Percentiles rank a stretch among this genome's conserved stretches.
These are phyloP conservation scores for Epizoanthus scotinus DNA, from an alignment of 92 coral and sea anemone species.

Conservation along the genomic window DNA sequence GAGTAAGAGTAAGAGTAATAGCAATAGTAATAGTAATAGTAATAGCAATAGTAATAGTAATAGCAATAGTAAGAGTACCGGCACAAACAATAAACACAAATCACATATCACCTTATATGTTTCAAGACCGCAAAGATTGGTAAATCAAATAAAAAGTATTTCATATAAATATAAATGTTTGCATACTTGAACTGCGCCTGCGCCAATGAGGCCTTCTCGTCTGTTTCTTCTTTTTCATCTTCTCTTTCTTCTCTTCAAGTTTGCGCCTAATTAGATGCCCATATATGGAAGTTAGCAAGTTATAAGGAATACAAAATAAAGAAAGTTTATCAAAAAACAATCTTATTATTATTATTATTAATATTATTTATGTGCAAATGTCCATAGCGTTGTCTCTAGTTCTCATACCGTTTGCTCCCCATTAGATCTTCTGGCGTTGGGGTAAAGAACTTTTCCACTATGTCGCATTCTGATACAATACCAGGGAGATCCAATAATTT, in stretches of 20 bases:
- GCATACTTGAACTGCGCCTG: slow-evolving; percentile 5
- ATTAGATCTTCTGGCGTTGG: slow-evolving; percentile 58
- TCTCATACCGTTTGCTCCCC: slow-evolving; percentile 17
- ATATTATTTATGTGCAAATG: too few species aligned
- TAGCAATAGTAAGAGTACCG: too few species aligned
- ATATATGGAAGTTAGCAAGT: neutral
- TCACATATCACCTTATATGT: too few species aligned
- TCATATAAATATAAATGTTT: neutral
- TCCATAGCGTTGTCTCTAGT: neutral
- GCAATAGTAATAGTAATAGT: too few species aligned
- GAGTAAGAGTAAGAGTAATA: too few species aligned
- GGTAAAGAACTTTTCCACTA: slow-evolving; percentile 44
- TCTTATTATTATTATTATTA: too few species aligned
- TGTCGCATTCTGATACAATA: slow-evolving; percentile 26
- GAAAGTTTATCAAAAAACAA: too few species aligned
- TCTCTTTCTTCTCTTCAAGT: slow-evolving; percentile 15
- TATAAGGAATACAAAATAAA: too few species aligned
- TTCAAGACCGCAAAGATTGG: too few species aligned
- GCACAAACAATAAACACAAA: too few species aligned
- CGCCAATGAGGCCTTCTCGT: slow-evolving; percentile 18
- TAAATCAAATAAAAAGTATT: too few species aligned
- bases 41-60: too few species aligned
- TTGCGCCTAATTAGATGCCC: slow-evolving; percentile 15
- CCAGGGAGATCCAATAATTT: slow-evolving; percentile 21
- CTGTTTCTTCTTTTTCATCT: neutral